These are phyloP conservation scores for Myotis planiceps DNA, from an alignment of 2,797 vertebrate genomes.

Conservation along the genomic window DNA sequence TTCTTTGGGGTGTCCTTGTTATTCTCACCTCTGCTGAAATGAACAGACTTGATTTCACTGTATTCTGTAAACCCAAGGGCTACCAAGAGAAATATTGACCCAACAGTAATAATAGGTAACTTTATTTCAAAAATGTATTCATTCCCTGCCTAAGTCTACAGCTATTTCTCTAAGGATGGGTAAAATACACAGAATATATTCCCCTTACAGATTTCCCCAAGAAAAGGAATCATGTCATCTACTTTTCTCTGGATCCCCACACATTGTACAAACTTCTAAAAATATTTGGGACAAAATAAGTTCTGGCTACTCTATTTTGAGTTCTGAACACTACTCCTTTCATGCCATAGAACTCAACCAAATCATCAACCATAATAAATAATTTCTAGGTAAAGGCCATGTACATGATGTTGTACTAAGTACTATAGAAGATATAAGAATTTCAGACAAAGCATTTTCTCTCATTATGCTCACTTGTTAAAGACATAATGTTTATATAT, in stretches of 20 bases:
- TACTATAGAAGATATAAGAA: neutral
- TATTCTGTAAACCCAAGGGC: conserved; percentile 32
- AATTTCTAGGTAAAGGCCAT: neutral
- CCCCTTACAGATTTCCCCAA: neutral
- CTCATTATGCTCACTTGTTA: neutral
- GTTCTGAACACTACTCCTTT: neutral
- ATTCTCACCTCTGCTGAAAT: conserved; percentile 30
- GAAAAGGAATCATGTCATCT: neutral
- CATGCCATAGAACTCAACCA: neutral
- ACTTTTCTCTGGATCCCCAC: neutral
- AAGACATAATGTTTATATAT: neutral
- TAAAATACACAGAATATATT: conserved; percentile 31
- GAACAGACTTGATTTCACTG: conserved; percentile 23
- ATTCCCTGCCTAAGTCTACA: conserved; percentile 23
- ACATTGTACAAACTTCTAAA: conserved; percentile 19
- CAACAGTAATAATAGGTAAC: conserved; percentile 54
- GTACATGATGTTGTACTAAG: neutral
- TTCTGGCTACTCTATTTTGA: neutral
- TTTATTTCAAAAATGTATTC: conserved; percentile 54
- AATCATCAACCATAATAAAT: conserved; percentile 27
- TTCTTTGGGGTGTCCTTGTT: conserved; percentile 27
- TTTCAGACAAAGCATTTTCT: neutral
- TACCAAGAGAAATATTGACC: conserved; percentile 66
- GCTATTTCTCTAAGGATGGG: conserved; percentile 33
- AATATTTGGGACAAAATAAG: neutral